These are phyloP conservation scores for Mormyrus hasselquistii DNA, from an alignment of 2,797 vertebrate species.

Conservation along the genomic window DNA sequence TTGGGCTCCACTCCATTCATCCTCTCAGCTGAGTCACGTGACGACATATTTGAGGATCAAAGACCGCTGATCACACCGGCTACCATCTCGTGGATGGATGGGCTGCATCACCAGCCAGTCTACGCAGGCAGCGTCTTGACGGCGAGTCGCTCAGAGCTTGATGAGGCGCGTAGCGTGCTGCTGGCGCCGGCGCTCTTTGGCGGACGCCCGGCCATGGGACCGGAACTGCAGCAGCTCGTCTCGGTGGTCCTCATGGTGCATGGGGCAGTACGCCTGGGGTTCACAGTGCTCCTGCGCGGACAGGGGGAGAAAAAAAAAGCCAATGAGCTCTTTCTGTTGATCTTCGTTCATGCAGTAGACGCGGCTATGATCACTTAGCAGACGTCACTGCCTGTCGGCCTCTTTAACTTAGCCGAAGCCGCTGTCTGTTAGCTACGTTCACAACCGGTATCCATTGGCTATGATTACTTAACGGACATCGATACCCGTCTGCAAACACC, in stretches of 20 bases:
- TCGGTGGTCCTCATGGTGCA: conserved; percentile 53
- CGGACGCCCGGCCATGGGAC: conserved; percentile 43
- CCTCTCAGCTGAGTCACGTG: neutral
- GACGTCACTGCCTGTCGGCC: neutral
- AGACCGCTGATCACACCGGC: neutral
- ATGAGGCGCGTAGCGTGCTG: conserved; percentile 41
- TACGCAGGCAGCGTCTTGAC: neutral
- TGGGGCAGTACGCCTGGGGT: conserved; percentile 52
- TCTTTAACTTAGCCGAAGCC: neutral
- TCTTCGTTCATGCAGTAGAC: neutral
- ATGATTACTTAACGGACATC: neutral
- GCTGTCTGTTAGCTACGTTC: neutral
- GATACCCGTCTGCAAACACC: neutral
- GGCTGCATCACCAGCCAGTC: neutral
- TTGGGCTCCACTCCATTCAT: neutral
- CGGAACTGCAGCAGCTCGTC: conserved; percentile 50
- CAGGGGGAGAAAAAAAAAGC: neutral
- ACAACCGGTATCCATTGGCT: neutral
- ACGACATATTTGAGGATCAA: neutral
- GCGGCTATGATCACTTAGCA: neutral
- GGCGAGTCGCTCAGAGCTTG: conserved; percentile 35
- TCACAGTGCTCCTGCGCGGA: conserved; percentile 48
- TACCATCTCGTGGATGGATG: neutral
- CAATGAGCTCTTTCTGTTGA: too few species aligned
- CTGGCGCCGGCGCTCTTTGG: conserved; percentile 37